Base-by-base conservation (phyloP, 2,113 vertebrate genomes). In the Caloenas nicobarica region DNA sequence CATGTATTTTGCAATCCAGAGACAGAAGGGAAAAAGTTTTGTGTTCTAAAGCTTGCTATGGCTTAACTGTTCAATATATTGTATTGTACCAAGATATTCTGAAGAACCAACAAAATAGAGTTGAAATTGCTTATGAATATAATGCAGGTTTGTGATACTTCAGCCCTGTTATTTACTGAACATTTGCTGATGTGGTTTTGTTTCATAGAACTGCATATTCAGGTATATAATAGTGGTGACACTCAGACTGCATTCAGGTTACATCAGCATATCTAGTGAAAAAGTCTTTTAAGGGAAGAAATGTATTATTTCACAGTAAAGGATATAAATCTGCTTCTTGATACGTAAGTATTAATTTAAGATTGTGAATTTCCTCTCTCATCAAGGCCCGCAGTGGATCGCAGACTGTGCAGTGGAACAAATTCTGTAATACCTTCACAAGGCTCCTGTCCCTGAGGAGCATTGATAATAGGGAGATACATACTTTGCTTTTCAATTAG, bases 101-200 rank as follows among this genome's bases (percentile, higher is more conserved):
- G 78, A 73, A 95, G 95, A 94, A 84, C 62, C 80, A 91, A 94
- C 54, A 51, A 94, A 96, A 93, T 74, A 77, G 61, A 92, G 57
- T 82, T 88, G 62, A 94, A 97, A 97, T 93, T 97, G 76, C 89
- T 91, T 95, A 86, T 91, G 87, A 91, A 88, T 94, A 93, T 88
- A 95, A 91, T 95, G 44, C 46, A 80, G 61, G 65, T 73, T 78
- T 91, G 56, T 83, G 85, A 25, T 93, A 89, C 93, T 96, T 94
- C 83, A 90, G 69, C 88, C 38, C 61, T 90, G 50, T 94, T 96
- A 96, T 78, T 91, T 93, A 86, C 80, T 68, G 82, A 61, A 51
- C 65, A 78, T 95, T 95, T 96, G 89, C 96, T 97, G 95, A 97
- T 74, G 66, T 94, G 51, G 80, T 51, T 74, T 94, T 96, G 58